phyloP scores from a whole-genome alignment of 1,140 invertebrate genomes.

The Rhyacophila brunnea region DNA sequence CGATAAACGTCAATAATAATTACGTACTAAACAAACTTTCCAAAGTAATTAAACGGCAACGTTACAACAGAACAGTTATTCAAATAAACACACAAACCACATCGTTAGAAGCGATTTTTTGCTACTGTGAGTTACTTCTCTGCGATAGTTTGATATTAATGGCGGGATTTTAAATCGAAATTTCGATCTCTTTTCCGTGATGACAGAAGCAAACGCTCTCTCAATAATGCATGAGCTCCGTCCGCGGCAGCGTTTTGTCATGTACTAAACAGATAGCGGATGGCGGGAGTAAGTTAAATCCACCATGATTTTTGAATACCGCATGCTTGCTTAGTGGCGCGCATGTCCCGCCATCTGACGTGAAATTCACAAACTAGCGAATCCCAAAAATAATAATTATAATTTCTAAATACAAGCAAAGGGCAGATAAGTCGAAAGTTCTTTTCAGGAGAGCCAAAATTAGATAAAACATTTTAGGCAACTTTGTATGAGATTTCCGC shows the following conservation, averaged over 20 bases:
- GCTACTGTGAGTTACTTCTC: background rate
- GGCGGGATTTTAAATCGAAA: conserved; percentile 15
- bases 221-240: background rate
- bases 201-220: conserved; percentile 1
- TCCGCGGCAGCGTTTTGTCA: conserved; percentile 10
- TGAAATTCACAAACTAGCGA: too few species aligned
- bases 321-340: background rate
- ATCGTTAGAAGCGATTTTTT: background rate
- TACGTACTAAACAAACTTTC: background rate
- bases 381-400: too few species aligned
- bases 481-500: too few species aligned
- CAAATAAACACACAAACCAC: conserved; percentile 4
- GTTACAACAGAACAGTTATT: background rate
- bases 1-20: conserved; percentile 12
- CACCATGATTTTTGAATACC: conserved; percentile 15
- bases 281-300: conserved; percentile 2
- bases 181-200: conserved; percentile 16
- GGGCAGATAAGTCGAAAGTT: too few species aligned
- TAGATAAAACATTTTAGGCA: too few species aligned
- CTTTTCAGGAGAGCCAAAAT: too few species aligned
- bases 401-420: too few species aligned
- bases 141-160: conserved; percentile 13
- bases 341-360: conserved; percentile 13
- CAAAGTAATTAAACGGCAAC: too few species aligned
- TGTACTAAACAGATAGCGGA: background rate